Conservation (phyloP, 2,888 invertebrate species). For the Seira sanloemensis region DNA sequence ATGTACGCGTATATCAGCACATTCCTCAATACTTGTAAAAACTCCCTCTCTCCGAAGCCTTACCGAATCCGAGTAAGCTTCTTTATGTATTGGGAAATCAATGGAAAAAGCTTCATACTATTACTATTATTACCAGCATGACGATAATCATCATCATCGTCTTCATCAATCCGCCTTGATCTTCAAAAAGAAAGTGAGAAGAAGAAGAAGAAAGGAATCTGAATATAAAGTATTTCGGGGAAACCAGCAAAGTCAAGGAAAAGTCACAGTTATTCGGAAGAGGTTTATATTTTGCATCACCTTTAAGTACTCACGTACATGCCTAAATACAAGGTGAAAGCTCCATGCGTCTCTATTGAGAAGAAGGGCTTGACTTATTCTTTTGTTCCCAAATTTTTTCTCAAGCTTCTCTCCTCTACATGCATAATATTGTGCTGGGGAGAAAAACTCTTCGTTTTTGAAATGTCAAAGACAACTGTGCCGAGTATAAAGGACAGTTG, state of each 20-base stretch:
- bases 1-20: too few species aligned
- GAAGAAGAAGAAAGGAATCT: not conserved
- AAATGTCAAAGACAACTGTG: conserved; percentile 56
- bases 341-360: not conserved
- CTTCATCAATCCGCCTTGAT: not conserved
- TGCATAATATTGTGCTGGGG: not conserved
- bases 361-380: too few species aligned
- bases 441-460: not conserved
- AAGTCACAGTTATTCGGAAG: conserved; percentile 38
- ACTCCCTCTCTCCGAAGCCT: not conserved
- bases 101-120: not conserved
- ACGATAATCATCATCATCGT: not conserved
- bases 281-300: not conserved
- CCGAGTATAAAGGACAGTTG: not conserved
- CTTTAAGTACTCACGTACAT: not conserved
- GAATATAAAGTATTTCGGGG: not conserved
- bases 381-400: not conserved
- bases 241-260: not conserved
- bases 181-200: not conserved
- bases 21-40: too few species aligned
- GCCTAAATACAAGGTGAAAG: not conserved
- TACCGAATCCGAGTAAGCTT: not conserved
- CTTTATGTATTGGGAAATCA: not conserved
- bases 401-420: not conserved
- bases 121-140: not conserved